Evolutionary conservation across 2,113 vertebrate genomes (phyloP), one percentile per base, ranked within the genome.

Genomic region (Oxyruncus cristatus): DNA sequence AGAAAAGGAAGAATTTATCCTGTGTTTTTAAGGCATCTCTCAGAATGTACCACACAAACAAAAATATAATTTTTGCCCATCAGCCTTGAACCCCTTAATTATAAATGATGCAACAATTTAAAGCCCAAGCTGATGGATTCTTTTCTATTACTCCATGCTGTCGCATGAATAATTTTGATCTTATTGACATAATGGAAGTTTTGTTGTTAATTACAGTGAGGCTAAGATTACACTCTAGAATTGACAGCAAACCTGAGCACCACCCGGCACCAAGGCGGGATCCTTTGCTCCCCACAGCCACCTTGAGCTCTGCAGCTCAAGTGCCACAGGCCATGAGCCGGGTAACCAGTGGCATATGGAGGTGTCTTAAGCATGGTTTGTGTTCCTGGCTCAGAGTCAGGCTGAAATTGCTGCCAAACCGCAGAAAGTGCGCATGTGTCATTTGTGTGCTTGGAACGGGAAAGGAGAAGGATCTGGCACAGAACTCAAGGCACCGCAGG

Each of bases 201-300:
- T 58, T 63, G 2, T 28, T 71, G 5, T 14, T 74, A 39, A 76
- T 89, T 74, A n/a, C 33, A 47, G 4, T 8, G 23, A 24, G 56
- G 61, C 35, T 59, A 58, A 53, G 21, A 55, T 30, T 46, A 32
- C 14, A 8, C 11, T 66, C 39, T 7, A 52, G 44, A 35, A 71
- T 1, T 62, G 53, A 28, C 35, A 76, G 7, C 24, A 41, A 6
- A 9, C 4, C 44, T n/a, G 46, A 88, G 8, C 8, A 68, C 2
- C 4, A 6, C 24, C 44, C 16, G 2, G 0, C 32, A 47, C 23
- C 0, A 0, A 83, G 42, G 42, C 1, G 4, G 30, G 30, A 67
- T 61, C 41, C 27, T 67, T 67, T 21, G 14, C 37, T 90, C 46
- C 30, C 17, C 35, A 56, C 15, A 78, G 21, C 8, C 58, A 77